Percentiles rank a stretch among this genome's conserved stretches.
These are phyloP conservation scores for Calypte anna DNA, from an alignment of 2,113 vertebrate species.

Conservation along the genomic window DNA sequence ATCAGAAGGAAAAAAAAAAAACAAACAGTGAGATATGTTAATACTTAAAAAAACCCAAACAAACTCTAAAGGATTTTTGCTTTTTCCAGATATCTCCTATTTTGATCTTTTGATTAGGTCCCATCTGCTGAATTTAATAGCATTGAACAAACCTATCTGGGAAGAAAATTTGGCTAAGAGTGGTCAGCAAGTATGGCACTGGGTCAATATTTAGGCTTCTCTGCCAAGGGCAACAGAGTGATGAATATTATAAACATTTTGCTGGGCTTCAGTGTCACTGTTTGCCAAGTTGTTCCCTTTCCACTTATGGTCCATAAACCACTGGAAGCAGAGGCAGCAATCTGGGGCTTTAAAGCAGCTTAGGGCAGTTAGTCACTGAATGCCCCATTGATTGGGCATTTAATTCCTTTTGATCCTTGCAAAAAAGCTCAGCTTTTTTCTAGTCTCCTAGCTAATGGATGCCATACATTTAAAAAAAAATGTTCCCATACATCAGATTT, in stretches of 20 bases:
- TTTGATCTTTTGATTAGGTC: not conserved
- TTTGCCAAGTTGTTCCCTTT: not conserved
- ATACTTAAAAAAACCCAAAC: not conserved
- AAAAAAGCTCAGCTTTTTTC: not conserved
- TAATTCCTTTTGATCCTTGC: not conserved
- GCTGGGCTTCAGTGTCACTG: not conserved
- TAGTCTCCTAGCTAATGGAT: not conserved
- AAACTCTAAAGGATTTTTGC: not conserved
- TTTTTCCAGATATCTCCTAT: not conserved
- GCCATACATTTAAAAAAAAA: not conserved
- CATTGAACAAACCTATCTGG: fast-evolving
- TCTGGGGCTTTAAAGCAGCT: not conserved
- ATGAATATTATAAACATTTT: constrained; percentile 3
- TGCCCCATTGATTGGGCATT: not conserved
- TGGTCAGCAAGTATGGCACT: not conserved
- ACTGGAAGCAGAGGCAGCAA: not conserved
- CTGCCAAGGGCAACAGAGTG: constrained; percentile 19
- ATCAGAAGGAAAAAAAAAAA: not conserved
- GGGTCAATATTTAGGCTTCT: constrained; percentile 11
- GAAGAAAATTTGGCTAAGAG: not conserved
- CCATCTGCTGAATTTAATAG: not conserved
- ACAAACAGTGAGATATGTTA: not conserved
- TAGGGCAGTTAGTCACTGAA: not conserved
- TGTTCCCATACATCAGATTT: not conserved
- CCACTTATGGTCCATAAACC: not conserved